Percentiles rank a stretch among this genome's conserved stretches.
Evolutionary conservation across 1,140 invertebrate species (phyloP).

Genomic region (Steinernema khuongi): DNA sequence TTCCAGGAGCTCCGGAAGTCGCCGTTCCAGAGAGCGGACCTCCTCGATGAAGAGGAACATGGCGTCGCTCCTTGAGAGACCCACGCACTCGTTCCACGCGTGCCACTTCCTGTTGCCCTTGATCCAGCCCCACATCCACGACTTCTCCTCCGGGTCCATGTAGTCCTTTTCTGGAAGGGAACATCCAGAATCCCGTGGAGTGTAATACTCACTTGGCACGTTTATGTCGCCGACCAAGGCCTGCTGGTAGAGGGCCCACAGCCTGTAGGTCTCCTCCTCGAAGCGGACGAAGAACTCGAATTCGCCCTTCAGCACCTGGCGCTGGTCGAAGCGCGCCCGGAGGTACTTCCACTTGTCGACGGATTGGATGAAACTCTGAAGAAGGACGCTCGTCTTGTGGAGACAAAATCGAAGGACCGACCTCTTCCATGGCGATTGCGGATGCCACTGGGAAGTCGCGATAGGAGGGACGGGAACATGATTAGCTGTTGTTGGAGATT

Average conservation of each 20-base stretch:
- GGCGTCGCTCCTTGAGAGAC: constrained; percentile 32
- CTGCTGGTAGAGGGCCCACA: constrained; percentile 43
- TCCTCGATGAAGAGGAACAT: constrained; percentile 38
- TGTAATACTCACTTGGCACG: constrained; percentile 36
- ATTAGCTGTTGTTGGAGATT: not conserved
- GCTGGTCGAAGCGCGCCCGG: constrained; percentile 31
- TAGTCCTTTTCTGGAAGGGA: constrained; percentile 34
- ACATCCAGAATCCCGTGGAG: not conserved
- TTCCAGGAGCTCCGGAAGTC: constrained; percentile 32
- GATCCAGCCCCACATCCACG: constrained; percentile 47
- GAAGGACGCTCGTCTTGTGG: not conserved
- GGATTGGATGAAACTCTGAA: constrained; percentile 9
- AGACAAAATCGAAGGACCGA: not conserved
- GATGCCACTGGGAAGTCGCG: not conserved
- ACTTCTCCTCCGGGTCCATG: constrained; percentile 39
- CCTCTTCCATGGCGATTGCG: not conserved
- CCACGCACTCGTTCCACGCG: constrained; percentile 41
- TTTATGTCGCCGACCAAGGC: constrained; percentile 38
- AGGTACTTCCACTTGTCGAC: constrained; percentile 30
- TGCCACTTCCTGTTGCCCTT: constrained; percentile 45
- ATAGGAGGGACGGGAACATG: not conserved
- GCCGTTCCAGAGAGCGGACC: constrained; percentile 25
- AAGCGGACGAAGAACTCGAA: constrained; percentile 38
- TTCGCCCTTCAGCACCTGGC: constrained; percentile 29
- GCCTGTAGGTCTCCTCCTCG: constrained; percentile 32